Percentiles rank a stretch among this genome's conserved stretches.
Conservation (phyloP, 92 coral and sea anemone genomes). For the Plumapathes pennacea region DNA sequence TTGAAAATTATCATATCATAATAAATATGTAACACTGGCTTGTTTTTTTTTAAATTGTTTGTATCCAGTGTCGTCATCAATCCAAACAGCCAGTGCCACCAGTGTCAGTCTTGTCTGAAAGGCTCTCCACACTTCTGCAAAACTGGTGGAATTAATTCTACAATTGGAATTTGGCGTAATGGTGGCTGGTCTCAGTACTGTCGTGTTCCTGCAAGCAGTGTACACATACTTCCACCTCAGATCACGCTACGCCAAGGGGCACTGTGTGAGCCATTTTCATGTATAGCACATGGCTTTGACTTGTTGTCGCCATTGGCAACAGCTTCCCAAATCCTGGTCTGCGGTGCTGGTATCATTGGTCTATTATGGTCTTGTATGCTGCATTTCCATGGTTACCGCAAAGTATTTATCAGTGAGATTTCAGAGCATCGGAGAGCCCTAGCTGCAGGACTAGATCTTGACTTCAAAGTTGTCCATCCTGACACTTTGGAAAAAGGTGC, state of each 20-base stretch:
- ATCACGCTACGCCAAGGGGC: conserved; percentile 85
- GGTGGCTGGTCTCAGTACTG: conserved; percentile 99
- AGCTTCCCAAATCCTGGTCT: conserved; percentile 71
- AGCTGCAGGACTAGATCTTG: conserved; percentile 65
- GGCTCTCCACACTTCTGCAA: conserved; percentile 92
- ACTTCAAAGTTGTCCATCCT: conserved; percentile 70
- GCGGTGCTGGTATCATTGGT: conserved; percentile 85
- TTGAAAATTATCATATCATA: too few relatives aligned
- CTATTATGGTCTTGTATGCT: conserved; percentile 76
- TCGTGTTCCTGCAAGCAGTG: conserved; percentile 63
- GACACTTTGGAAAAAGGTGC: conserved; percentile 54
- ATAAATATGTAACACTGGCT: too few relatives aligned
- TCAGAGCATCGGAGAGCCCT: conserved; percentile 80
- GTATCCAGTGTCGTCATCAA: conserved; percentile 81
- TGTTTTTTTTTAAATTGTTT: too few relatives aligned
- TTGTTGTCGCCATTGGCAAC: conserved; percentile 70
- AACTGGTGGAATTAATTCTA: conserved; percentile 65
- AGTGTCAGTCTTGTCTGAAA: conserved; percentile 78
- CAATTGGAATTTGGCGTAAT: conserved; percentile 88
- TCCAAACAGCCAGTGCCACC: conserved; percentile 79
- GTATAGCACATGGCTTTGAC: conserved; percentile 79
- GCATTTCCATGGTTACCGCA: conserved; percentile 91
- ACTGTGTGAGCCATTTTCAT: conserved; percentile 86
- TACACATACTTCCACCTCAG: conserved; percentile 76
- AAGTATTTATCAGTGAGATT: conserved; percentile 78